Base-by-base conservation (phyloP, 30 jellyfish, hydroid and myxozoan species). In the Aurelia sp. region DNA sequence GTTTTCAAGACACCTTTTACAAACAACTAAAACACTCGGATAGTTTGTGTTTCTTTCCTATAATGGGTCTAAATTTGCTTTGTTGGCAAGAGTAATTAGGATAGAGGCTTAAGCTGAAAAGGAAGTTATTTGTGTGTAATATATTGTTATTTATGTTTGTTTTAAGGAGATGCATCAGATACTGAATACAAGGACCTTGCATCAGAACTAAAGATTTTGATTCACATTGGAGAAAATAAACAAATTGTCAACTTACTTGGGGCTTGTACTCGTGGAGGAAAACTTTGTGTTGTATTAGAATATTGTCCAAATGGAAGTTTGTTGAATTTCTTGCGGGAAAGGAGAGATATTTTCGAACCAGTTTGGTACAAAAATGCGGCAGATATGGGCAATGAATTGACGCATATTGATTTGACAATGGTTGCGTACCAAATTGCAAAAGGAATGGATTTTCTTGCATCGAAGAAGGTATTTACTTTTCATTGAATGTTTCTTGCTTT, bases 211-310 rank as follows among this genome's bases (percentile, higher is more conserved):
- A 96, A 96, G 86, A 90, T 96, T 47, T 67, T 96, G 73, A 96
- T 90, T 41, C 99, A 90, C 87, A 82, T 96, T 35, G 99, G 99
- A 22, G 98, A 96, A 85, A 92, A 96, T 77, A 96, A 96, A 65
- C 96, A 96, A 27, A 96, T 96, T 35, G 99, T 96, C 40, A 96
- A 90, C 38, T 73, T 96, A 50, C 86, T 96, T 15, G 99, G 99
- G 13, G 98, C 99, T 1, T 96, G 99, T 67, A 96, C 99, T 4
- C 91, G 96, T 21, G 84, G 88, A 8, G 98, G 98, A 18, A 96
- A 90, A 60, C 87, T 96, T 9, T 88, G 92, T 64, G 97, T 96
- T 38, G 88, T 96, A 33, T 63, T 96, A 67, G 99, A 96, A 52
- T 96, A 88, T 59, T 96, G 99, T 59, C 96, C 97, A 2, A 92